Base-by-base conservation (phyloP, 2,888 invertebrate genomes). In the Polietes domitor region DNA sequence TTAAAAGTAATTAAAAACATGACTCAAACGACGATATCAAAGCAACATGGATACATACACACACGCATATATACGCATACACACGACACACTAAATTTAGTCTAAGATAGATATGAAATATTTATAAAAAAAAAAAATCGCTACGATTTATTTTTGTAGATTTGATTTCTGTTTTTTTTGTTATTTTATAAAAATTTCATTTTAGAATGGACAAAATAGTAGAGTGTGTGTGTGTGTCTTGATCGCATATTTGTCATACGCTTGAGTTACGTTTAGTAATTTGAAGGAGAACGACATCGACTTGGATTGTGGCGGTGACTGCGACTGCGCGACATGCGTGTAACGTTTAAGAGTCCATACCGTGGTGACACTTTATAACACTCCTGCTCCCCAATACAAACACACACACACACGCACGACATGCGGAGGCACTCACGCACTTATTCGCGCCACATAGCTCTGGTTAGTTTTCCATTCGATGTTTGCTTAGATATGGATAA, bases 1-100 rank as follows among this genome's bases (percentile, higher is more conserved):
- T 81, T 81, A 84, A 78, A 81, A 81, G 77, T 74, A 83, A 80
- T 83, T 83, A 75, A 77, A 77, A 80, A 75, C 55, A 80, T 70
- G 71, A 82, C 65, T 75, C 68, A 68, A 68, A 68, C 43, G 10
- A 15, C 24, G 53, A 73, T 41, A 68, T 53, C 63, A 65, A 75
- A 71, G 43, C 3, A 3, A 17, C n/a, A n/a, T n/a, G n/a, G n/a
- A n/a, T n/a, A n/a, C n/a, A n/a, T n/a, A n/a, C 12, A 26, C 37
- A 76, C 55, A n/a, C n/a, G n/a, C n/a, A n/a, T n/a, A n/a, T n/a
- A n/a, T n/a, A n/a, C n/a, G n/a, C n/a, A 74, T 53, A 61, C 68
- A 43, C 24, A 53, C 10, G 24, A 53, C 47, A n/a, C n/a, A 12
- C 47, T 47, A n/a, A n/a, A 50, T 19, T 28, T 47, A 47, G 24